phyloP scores from a whole-genome alignment of 1,140 invertebrate species.

The Lucilia cuprina region DNA sequence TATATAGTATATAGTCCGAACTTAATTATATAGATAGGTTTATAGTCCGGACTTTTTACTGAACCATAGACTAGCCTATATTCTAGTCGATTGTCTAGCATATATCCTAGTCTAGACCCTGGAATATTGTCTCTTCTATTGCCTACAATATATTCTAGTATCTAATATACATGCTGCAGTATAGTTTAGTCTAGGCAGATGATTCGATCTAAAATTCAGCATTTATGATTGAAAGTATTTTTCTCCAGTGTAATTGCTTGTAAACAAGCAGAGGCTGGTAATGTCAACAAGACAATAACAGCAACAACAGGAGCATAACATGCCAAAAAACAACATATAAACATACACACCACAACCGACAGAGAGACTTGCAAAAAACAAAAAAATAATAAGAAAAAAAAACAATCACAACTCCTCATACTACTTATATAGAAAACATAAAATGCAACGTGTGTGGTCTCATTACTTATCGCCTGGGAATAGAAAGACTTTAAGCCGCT shows the following conservation, averaged over 20 bases:
- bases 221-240: too few relatives aligned
- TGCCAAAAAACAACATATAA: neutral
- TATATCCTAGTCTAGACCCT: too few relatives aligned
- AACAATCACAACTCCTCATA: neutral
- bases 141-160: too few relatives aligned
- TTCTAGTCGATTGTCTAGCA: too few relatives aligned
- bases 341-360: neutral
- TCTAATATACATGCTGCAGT: too few relatives aligned
- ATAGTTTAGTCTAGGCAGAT: too few relatives aligned
- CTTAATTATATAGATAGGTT: too few relatives aligned
- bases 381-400: neutral
- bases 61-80: too few relatives aligned
- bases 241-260: neutral
- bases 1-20: too few relatives aligned
- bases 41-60: too few relatives aligned
- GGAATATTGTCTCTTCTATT: too few relatives aligned
- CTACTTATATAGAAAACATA: neutral
- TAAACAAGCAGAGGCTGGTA: neutral
- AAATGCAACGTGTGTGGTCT: slow-evolving; percentile 29
- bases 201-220: too few relatives aligned
- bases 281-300: neutral
- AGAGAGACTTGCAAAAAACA: neutral
- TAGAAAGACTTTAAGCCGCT: slow-evolving; percentile 11
- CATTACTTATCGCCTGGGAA: slow-evolving; percentile 29
- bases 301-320: slow-evolving; percentile 6